These are phyloP conservation scores for Bursaphelenchus mucronatus DNA, from an alignment of 1,140 invertebrate genomes.

Conservation along the genomic window DNA sequence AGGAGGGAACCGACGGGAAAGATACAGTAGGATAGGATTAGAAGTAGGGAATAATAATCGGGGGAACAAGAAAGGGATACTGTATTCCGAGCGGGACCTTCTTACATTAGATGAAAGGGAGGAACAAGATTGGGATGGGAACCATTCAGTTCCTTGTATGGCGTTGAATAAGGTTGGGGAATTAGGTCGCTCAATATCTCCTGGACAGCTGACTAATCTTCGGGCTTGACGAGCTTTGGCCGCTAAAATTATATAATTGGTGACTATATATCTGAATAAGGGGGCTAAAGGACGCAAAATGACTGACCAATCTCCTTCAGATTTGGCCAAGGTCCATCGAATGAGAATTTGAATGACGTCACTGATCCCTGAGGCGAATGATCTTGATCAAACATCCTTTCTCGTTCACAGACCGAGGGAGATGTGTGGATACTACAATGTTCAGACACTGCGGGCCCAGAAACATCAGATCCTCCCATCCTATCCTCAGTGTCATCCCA, in stretches of 20 bases:
- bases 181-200: slow-evolving; percentile 17
- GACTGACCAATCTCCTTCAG: slow-evolving; percentile 42
- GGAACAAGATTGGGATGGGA: slow-evolving; percentile 22
- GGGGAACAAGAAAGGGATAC: slow-evolving; percentile 10
- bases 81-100: slow-evolving; percentile 1
- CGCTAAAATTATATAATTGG: slow-evolving; percentile 16
- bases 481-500: slow-evolving; percentile 8
- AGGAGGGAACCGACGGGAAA: background rate
- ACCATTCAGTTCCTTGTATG: slow-evolving; percentile 10
- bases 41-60: background rate
- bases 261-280: background rate
- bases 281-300: too few species aligned
- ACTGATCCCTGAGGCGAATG: slow-evolving; percentile 52
- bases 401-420: slow-evolving; percentile 51
- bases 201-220: slow-evolving; percentile 22
- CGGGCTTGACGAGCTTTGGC: slow-evolving; percentile 25
- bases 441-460: slow-evolving; percentile 41
- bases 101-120: slow-evolving; percentile 20
- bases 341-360: slow-evolving; percentile 49
- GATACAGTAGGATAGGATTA: background rate
- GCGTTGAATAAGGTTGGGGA: slow-evolving; percentile 14
- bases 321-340: slow-evolving; percentile 44
- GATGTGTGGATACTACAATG: slow-evolving; percentile 53
- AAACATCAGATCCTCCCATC: slow-evolving; percentile 25
- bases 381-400: slow-evolving; percentile 41